Evolutionary conservation across 2,888 invertebrate genomes (phyloP), one percentile per base, ranked within the genome.

Genomic region (Polyommatus iphigenia): DNA sequence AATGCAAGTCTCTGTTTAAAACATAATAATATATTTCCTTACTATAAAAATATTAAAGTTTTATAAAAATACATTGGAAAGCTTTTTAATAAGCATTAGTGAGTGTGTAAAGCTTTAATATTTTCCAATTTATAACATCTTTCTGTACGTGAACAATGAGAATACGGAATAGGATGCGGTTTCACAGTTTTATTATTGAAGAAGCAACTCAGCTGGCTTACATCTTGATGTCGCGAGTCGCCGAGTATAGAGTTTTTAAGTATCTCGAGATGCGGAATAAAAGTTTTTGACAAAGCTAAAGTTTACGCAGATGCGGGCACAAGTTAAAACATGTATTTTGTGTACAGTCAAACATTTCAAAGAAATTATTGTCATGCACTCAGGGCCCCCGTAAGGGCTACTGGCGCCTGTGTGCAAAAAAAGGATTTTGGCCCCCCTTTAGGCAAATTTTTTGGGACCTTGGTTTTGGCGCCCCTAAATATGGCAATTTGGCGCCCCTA

Each of bases 231-330:
- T 29, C 2, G 4, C 24, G 24, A 67, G 62, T 62, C 62, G 13
- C 29, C 5, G 29, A 67, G 67, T 15, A 67, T 67, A 67, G 67
- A 32, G 67, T 67, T 67, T 67, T 67, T 18, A 67, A 67, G 67
- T 67, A 67, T 6, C 67, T 32, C 15, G 15, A 67, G 67, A 67
- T 67, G 32, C 6, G 67, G 67, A 67, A 67, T 67, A 67, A 67
- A 67, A 67, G 67, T 67, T 67, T 67, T 67, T 18, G 15, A 67
- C 67, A 67, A 67, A 67, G 67, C 32, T 29, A 67, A 67, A 67
- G 67, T 67, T 29, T 15, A 67, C 67, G 29, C 32, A 67, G 29
- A 62, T 62, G 67, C 67, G 29, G 67, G 67, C 67, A 6, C 18
- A 67, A 67, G 29, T 67, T 67, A 32, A 29, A 15, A 67, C 67